Evolutionary conservation across 2,797 vertebrate species (phyloP), one percentile per base, ranked within the genome.

Genomic region (Melanotaenia maccullochi): DNA sequence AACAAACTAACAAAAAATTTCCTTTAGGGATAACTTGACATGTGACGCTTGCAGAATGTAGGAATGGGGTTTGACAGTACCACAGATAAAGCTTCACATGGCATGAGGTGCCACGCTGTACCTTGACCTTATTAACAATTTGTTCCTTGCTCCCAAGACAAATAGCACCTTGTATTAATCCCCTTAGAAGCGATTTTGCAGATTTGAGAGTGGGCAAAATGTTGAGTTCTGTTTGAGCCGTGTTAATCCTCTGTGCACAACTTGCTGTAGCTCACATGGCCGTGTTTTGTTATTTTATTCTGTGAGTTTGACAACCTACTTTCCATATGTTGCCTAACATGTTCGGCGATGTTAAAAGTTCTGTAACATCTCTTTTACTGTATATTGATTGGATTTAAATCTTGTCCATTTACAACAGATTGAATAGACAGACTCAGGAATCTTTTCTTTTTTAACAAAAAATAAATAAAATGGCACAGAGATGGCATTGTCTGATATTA

Each of bases 111-210:
- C 55, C 59, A 51, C 11, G 35, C 5, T 58, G 82, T 60, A 85
- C 86, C 56, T 71, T 72, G 81, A 40, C 78, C 83, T 83, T 69
- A 75, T 82, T 76, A 73, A 61, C 25, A 71, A 62, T 63, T 75
- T 35, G 56, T 81, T 72, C 70, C 68, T 67, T 67, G 20, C 64
- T 78, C 60, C n/a, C 44, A 30, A 77, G 73, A 87, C 84, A 76
- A 85, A 82, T 60, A 80, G 71, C 60, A 69, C 36, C 18, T 51
- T 32, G 64, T 52, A 54, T 59, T 90, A 91, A 90, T 86, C 86
- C 72, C 36, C 76, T 79, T 73, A 68, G 65, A 78, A 54, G 74
- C 13, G 62, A 79, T 91, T 88, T 78, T 40, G 24, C 62, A 86
- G 86, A 88, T 90, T 86, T 82, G 47, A 32, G 73, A 68, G 49